Base-by-base conservation (phyloP, 2,113 vertebrate genomes). In the Psettodes erumei region DNA sequence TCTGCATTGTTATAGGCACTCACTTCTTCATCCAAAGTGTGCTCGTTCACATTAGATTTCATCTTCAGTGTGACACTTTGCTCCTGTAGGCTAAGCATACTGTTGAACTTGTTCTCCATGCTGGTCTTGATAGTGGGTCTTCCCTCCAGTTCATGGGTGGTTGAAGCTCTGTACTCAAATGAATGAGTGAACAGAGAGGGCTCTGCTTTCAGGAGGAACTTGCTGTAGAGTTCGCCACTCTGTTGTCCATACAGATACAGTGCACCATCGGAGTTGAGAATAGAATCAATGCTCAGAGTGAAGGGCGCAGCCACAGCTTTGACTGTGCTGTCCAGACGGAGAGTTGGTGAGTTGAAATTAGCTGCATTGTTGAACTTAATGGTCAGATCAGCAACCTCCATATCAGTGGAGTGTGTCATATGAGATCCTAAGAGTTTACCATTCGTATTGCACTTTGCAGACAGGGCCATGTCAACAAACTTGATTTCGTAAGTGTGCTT, bases 161-260 rank as follows among this genome's bases (percentile, higher is more conserved):
- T 94, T 69, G 96, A 96, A 51, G 94, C 96, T 92, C 94, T 95
- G 90, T 92, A 95, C 64, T 96, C 95, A 83, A 98, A 94, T 69
- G 94, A 95, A 32, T 97, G 90, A 7, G 92, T 93, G 53, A 96
- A 91, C 74, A 94, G 78, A 72, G 95, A 84, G 21, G 96, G 95
- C 67, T 97, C 94, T 32, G 94, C 95, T 89, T 95, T 96, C 72
- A 98, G 76, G 23, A 96, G 90, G 77, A 97, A 92, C 86, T 97
- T 96, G 91, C 94, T 97, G 65, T 96, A 97, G 0, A 98, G 67
- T 27, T 96, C 93, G 2, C 95, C 96, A 0, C 85, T 93, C 30
- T 98, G 96, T 0, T 93, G 85, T 76, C 96, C 97, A 83, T 89
- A 91, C 59, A 94, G 68, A 82, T 77, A 15, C 37, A 96, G 56